Conservation (phyloP, 2,797 vertebrate species). For the Neoniphon sammara region DNA sequence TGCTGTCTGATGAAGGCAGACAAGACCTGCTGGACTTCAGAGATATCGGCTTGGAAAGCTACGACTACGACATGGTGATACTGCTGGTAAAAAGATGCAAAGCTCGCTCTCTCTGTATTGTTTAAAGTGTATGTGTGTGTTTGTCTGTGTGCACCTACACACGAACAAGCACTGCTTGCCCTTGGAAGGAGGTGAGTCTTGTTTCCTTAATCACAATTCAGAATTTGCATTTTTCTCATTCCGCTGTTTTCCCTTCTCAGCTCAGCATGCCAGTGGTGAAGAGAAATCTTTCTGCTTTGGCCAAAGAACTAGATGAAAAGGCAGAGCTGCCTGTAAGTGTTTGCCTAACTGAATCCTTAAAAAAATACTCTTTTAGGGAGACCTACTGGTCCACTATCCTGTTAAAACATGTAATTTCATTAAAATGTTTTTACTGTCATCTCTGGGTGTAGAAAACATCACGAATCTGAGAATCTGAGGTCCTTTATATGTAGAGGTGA, state of each 20-base stretch:
- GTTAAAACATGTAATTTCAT: no score
- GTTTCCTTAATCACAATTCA: background rate
- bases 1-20: conserved; percentile 5
- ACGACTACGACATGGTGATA: conserved; percentile 18
- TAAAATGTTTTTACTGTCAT: no score
- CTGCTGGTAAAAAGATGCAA: conserved; percentile 31
- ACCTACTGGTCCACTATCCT: no score
- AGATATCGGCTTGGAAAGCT: conserved; percentile 8
- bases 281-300: conserved; percentile 31
- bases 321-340: conserved; percentile 29
- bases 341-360: background rate
- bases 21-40: conserved; percentile 15
- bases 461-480: no score
- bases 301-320: conserved; percentile 32
- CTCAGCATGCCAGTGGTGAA: conserved; percentile 28
- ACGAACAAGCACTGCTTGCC: no score
- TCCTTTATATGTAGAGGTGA: no score
- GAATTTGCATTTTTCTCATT: background rate
- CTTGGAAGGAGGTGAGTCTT: background rate
- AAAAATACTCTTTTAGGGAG: no score
- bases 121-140: background rate
- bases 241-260: conserved; percentile 18
- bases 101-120: background rate
- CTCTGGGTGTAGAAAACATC: no score
- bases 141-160: background rate